Evolutionary conservation across 2,888 invertebrate genomes (phyloP), one percentile per base, ranked within the genome.

Genomic region (Leucania comma): DNA sequence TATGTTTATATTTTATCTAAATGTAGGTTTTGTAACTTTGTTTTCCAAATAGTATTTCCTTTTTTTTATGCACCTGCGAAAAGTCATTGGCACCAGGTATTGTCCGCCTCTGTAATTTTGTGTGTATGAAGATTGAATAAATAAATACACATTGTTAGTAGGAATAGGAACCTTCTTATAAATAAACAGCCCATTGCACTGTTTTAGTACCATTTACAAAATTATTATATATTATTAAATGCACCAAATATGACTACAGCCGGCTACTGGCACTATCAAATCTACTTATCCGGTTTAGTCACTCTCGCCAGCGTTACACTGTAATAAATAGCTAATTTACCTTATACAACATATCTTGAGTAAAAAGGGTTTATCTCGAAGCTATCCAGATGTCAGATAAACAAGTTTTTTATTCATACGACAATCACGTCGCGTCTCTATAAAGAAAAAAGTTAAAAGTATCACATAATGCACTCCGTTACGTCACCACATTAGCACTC

Each of bases 401-500:
- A 83, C 78, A 85, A 84, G 68, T 63, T 71, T 79, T 82, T 77
- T 81, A 78, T 77, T 74, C 63, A 73, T 64, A 65, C 71, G 66
- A 84, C 80, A 77, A 81, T 82, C 79, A 68, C 58, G 58, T 77
- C 68, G 72, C 74, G 59, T 77, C 72, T 68, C 72, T 65, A 64
- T 74, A 72, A 42, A 76, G 69, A 74, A 84, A 76, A 79, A 70
- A 69, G 54, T 70, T 75, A 48, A 75, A 83, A 84, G 84, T 82
- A 76, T 74, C 84, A 85, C 88, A 88, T 85, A 87, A 85, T 82
- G 82, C 86, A 82, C 79, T 84, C 74, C 74, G 75, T 82, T 75
- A 64, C 85, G 81, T 88, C 84, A 82, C 84, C 90, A 90, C 91
- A 90, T 91, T 90, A 91, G 89, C 91, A 90, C 88, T 87, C 84